Percentiles rank a stretch among this genome's conserved stretches.
Conservation (phyloP, 1,140 invertebrate species). For the Ruditapes philippinarum region DNA sequence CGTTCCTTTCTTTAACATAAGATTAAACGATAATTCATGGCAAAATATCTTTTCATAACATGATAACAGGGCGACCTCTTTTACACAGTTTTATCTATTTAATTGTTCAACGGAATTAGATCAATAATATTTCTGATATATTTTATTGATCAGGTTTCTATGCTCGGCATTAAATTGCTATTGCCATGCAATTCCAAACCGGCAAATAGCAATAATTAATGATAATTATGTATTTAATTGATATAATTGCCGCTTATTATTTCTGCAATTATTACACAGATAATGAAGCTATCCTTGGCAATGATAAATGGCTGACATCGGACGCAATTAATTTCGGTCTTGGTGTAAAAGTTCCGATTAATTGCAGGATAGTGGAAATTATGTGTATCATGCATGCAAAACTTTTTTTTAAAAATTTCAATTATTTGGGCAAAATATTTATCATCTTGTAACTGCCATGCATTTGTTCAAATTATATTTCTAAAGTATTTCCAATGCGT, state of each 20-base stretch:
- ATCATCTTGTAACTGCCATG: no score
- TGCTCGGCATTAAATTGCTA: conserved; percentile 37
- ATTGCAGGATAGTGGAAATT: conserved; percentile 29
- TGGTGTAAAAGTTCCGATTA: conserved; percentile 34
- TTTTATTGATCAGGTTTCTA: conserved; percentile 47
- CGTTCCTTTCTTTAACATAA: conserved; percentile 2
- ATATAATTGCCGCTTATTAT: conserved; percentile 62
- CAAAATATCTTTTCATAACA: conserved; percentile 2
- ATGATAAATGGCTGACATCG: conserved; percentile 44
- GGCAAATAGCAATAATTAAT: conserved; percentile 54
- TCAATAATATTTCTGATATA: conserved; percentile 37
- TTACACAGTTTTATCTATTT: conserved; percentile 51
- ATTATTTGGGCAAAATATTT: no score
- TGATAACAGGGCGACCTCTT: neutral
- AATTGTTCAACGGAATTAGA: conserved; percentile 41
- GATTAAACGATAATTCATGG: conserved; percentile 18
- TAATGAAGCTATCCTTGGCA: conserved; percentile 32
- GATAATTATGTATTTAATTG: conserved; percentile 59
- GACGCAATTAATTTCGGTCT: conserved; percentile 46
- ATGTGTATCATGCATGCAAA: conserved; percentile 8
- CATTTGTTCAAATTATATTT: no score
- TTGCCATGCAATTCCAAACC: conserved; percentile 39
- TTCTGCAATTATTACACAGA: conserved; percentile 35
- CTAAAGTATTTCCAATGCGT: no score
- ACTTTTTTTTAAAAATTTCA: no score